phyloP scores from a whole-genome alignment of 2,888 invertebrate species.

The Argyra leucocephala region DNA sequence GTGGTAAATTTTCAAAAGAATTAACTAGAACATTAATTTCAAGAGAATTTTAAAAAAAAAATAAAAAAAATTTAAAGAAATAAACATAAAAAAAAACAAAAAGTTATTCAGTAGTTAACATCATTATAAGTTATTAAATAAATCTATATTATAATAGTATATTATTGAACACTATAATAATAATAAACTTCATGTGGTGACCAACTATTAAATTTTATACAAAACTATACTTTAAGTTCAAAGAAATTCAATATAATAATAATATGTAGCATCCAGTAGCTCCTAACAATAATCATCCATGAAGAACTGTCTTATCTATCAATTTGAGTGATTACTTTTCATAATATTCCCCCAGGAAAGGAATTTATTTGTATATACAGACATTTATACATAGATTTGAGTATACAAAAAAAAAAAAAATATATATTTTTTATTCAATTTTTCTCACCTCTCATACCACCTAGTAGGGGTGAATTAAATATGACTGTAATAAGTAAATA shows the following conservation, averaged over 20 bases:
- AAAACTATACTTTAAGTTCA: background rate
- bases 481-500: background rate
- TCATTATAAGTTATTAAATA: conserved; percentile 2
- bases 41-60: background rate
- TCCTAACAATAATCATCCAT: background rate
- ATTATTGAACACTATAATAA: background rate
- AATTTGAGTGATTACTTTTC: background rate
- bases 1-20: background rate
- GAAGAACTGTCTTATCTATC: background rate
- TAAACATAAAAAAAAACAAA: no score
- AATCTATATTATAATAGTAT: background rate
- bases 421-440: background rate
- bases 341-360: no score
- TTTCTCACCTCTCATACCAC: background rate
- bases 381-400: no score
- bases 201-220: background rate
- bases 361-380: no score
- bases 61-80: no score
- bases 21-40: background rate
- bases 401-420: no score
- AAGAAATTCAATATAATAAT: no score
- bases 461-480: background rate
- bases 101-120: background rate
- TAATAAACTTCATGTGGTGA: background rate
- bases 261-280: background rate